phyloP scores from a whole-genome alignment of 2,797 vertebrate species.

The Enteromius anoplus region DNA sequence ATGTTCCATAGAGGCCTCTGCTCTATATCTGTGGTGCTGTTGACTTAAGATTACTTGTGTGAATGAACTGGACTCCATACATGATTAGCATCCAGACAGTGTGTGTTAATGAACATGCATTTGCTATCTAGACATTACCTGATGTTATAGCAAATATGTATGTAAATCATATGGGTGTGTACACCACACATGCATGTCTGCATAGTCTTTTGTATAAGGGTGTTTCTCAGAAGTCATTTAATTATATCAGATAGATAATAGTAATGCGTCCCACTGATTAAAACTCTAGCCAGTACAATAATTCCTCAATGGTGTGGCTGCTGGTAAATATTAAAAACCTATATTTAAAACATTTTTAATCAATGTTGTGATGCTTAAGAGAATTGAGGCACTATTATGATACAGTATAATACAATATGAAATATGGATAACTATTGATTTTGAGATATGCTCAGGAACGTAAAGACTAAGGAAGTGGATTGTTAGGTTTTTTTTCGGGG shows the following conservation, averaged over 20 bases:
- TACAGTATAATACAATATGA: background rate
- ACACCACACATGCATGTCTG: constrained; percentile 18
- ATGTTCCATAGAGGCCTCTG: constrained; percentile 43
- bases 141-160: constrained; percentile 36
- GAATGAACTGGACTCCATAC: constrained; percentile 8
- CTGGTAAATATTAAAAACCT: background rate
- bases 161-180: constrained; percentile 33
- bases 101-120: background rate
- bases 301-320: background rate
- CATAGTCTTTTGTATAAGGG: background rate
- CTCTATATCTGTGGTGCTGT: constrained; percentile 52
- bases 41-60: constrained; percentile 44
- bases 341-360: background rate
- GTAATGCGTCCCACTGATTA: background rate
- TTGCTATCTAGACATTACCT: constrained; percentile 7
- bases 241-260: constrained; percentile 7
- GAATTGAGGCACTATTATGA: background rate
- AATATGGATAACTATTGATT: background rate
- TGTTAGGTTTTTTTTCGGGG: no score
- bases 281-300: background rate
- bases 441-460: background rate
- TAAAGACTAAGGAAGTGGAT: background rate
- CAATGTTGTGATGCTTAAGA: background rate
- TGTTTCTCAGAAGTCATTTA: constrained; percentile 40
- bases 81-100: background rate